Conservation (phyloP, 2,888 invertebrate genomes). For the Balanococcus diminutus region DNA sequence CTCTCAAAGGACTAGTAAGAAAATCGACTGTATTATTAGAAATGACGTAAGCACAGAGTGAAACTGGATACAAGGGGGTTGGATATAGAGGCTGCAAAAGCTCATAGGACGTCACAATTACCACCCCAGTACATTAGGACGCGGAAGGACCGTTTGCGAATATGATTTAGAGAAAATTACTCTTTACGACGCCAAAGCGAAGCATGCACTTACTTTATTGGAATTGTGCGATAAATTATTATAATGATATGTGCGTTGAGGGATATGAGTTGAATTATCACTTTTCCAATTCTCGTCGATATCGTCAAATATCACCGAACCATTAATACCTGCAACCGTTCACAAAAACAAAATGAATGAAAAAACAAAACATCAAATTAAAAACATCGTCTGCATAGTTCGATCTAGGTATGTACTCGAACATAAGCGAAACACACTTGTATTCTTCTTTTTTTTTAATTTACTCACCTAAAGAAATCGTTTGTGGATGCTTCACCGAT, state of each 20-base stretch:
- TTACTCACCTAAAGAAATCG: slow-evolving; percentile 51
- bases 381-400: background rate
- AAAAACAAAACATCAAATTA: background rate
- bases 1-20: slow-evolving; percentile 6
- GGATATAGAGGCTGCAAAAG: background rate
- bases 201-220: slow-evolving; percentile 37
- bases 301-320: slow-evolving; percentile 86
- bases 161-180: slow-evolving; percentile 14
- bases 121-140: background rate
- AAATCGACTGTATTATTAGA: slow-evolving; percentile 13
- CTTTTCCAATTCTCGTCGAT: slow-evolving; percentile 70
- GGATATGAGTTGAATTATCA: slow-evolving; percentile 47
- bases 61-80: background rate
- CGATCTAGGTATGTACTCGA: background rate
- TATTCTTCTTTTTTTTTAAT: background rate
- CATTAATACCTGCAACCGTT: slow-evolving; percentile 60
- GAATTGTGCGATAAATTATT: slow-evolving; percentile 50
- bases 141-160: background rate
- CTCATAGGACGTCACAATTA: slow-evolving; percentile 16
- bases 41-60: background rate
- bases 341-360: too few relatives aligned
- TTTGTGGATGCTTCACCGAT: slow-evolving; percentile 62
- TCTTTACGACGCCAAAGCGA: too few relatives aligned
- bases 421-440: background rate
- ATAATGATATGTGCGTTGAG: slow-evolving; percentile 53